Evolutionary conservation across 1,140 invertebrate species (phyloP).

Genomic region (Pinna nobilis): DNA sequence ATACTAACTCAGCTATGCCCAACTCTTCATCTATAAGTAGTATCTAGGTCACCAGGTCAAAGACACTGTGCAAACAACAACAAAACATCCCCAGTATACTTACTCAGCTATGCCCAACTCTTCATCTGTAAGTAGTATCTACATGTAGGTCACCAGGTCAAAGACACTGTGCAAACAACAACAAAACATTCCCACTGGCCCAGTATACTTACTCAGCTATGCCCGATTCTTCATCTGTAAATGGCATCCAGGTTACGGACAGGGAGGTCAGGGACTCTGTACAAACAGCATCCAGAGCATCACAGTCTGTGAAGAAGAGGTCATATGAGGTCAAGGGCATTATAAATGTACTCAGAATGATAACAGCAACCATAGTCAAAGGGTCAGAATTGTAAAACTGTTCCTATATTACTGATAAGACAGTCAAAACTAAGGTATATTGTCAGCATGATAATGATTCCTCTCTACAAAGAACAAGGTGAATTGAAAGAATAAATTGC

Average conservation of each 20-base stretch:
- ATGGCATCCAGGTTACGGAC: constrained; percentile 49
- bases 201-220: constrained; percentile 42
- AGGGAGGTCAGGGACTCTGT: constrained; percentile 50
- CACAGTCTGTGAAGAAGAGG: constrained; percentile 40
- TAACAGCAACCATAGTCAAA: too few relatives aligned
- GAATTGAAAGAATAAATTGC: too few relatives aligned
- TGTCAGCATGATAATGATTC: too few relatives aligned
- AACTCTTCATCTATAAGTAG: constrained; percentile 53
- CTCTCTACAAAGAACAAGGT: too few relatives aligned
- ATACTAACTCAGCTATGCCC: constrained; percentile 41
- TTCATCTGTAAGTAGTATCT: constrained; percentile 48
- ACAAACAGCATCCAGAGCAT: constrained; percentile 50
- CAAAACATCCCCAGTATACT: too few relatives aligned
- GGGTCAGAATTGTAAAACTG: too few relatives aligned
- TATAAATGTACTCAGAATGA: too few relatives aligned
- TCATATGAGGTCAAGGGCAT: too few relatives aligned
- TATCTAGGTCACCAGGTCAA: constrained; percentile 48
- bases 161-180: constrained; percentile 49
- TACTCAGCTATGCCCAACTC: constrained; percentile 51
- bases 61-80: constrained; percentile 46
- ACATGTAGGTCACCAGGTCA: constrained; percentile 52
- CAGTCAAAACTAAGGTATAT: too few relatives aligned
- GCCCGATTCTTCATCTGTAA: constrained; percentile 50
- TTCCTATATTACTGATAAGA: too few relatives aligned
- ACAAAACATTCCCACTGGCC: too few relatives aligned